phyloP scores from a whole-genome alignment of 2,888 invertebrate species.

The Carabus problematicus region DNA sequence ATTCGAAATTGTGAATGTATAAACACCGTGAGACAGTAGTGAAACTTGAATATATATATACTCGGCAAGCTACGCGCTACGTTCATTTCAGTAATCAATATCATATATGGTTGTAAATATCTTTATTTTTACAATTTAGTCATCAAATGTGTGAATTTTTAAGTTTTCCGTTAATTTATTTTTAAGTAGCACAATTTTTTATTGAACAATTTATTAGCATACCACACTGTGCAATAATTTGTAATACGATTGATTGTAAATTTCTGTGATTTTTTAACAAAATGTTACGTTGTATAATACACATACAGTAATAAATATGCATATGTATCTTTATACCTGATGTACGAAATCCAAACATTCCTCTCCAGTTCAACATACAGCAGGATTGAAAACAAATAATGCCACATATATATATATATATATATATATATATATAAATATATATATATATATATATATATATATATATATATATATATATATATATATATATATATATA shows the following conservation, averaged over 20 bases:
- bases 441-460: no score
- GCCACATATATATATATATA: no score
- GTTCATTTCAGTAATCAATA: conserved; percentile 2
- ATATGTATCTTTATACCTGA: conserved; percentile 23
- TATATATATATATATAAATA: no score
- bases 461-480: no score
- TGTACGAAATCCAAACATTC: no score
- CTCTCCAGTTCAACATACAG: no score
- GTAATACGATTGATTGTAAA: conserved; percentile 22
- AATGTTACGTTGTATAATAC: conserved; percentile 29
- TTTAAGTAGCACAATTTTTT: conserved; percentile 31
- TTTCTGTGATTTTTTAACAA: conserved; percentile 31
- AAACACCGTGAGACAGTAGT: not conserved
- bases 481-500: no score
- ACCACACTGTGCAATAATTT: conserved; percentile 32
- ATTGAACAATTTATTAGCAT: conserved; percentile 1
- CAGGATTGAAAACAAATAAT: no score
- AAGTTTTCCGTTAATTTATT: not conserved
- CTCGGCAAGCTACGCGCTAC: no score
- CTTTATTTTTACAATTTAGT: conserved; percentile 3
- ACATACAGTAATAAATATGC: conserved; percentile 29
- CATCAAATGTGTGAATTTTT: conserved; percentile 10
- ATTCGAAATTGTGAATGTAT: conserved; percentile 9
- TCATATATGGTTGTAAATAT: conserved; percentile 9
- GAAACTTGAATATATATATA: no score